These are phyloP conservation scores for Calyptommatus sinebrachiatus DNA, from an alignment of 2,113 vertebrate genomes.

Conservation along the genomic window DNA sequence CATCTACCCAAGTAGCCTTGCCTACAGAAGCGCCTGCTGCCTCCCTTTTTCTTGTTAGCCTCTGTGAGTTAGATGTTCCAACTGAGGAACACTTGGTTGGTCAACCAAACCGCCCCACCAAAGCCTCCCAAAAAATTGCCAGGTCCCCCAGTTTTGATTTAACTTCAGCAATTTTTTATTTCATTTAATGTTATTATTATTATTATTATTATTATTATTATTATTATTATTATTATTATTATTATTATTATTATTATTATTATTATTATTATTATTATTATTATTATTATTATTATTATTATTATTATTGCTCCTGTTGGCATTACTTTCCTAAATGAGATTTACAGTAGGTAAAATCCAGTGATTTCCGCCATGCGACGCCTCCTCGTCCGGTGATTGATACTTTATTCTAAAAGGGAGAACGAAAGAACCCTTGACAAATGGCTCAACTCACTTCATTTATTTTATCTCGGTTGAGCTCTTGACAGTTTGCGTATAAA, in stretches of 20 bases:
- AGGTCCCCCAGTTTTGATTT: slow-evolving; percentile 41
- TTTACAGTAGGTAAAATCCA: slow-evolving; percentile 55
- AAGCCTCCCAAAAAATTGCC: too few relatives aligned
- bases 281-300: too few relatives aligned
- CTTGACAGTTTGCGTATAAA: slow-evolving; percentile 44
- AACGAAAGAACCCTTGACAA: slow-evolving; percentile 39
- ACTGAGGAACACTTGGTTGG: too few relatives aligned
- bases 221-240: too few relatives aligned
- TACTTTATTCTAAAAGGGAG: slow-evolving; percentile 51
- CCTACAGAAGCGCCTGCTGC: too few relatives aligned
- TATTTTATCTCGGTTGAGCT: slow-evolving; percentile 36
- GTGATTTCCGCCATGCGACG: slow-evolving; percentile 49
- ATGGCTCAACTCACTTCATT: slow-evolving; percentile 45
- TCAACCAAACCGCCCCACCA: too few relatives aligned
- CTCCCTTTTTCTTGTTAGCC: too few relatives aligned
- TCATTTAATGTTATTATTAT: too few relatives aligned
- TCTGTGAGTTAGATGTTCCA: too few relatives aligned
- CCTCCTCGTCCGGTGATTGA: slow-evolving; percentile 55
- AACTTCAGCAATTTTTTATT: slow-evolving; percentile 40
- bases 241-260: too few relatives aligned
- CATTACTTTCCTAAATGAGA: slow-evolving; percentile 53
- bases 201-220: background rate
- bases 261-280: too few relatives aligned
- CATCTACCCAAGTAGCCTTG: too few relatives aligned
- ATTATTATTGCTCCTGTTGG: slow-evolving; percentile 42